These are phyloP conservation scores for Acleris emargana DNA, from an alignment of 2,888 invertebrate genomes.

Conservation along the genomic window DNA sequence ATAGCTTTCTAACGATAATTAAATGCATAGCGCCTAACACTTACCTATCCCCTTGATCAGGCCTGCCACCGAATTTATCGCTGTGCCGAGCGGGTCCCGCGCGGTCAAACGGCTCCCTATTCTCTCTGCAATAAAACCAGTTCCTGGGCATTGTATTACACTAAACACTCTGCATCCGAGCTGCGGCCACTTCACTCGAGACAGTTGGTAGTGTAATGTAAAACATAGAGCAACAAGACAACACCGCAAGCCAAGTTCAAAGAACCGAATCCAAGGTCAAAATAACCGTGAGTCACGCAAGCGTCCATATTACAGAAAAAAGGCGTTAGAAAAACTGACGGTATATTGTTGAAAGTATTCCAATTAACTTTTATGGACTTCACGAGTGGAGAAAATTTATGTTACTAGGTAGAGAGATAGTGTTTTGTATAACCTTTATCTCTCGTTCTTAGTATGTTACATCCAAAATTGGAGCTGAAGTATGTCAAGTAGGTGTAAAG, in stretches of 20 bases:
- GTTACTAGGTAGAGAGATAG: background rate
- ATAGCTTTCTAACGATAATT: no score
- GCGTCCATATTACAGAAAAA: constrained; percentile 49
- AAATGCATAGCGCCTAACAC: constrained; percentile 28
- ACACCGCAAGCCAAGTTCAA: constrained; percentile 61
- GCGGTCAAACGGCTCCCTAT: constrained; percentile 68
- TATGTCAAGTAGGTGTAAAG: constrained; percentile 13
- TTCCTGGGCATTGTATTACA: constrained; percentile 37
- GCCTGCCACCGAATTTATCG: constrained; percentile 65
- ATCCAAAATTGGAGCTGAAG: background rate
- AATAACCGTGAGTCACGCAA: constrained; percentile 63
- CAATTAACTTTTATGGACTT: constrained; percentile 36
- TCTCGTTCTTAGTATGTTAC: background rate
- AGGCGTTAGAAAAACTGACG: constrained; percentile 44
- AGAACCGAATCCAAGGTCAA: constrained; percentile 70
- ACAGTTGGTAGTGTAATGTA: constrained; percentile 12
- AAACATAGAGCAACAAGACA: constrained; percentile 1
- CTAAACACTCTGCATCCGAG: constrained; percentile 30
- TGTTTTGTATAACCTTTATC: background rate
- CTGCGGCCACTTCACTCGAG: constrained; percentile 4
- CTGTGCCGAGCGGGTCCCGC: constrained; percentile 70
- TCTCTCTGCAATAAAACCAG: constrained; percentile 60
- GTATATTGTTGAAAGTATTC: constrained; percentile 37
- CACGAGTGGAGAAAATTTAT: background rate
- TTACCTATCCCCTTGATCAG: constrained; percentile 57